Base-by-base conservation (phyloP, 1,140 invertebrate genomes). In the Pseudomyrmex dendroicus region DNA sequence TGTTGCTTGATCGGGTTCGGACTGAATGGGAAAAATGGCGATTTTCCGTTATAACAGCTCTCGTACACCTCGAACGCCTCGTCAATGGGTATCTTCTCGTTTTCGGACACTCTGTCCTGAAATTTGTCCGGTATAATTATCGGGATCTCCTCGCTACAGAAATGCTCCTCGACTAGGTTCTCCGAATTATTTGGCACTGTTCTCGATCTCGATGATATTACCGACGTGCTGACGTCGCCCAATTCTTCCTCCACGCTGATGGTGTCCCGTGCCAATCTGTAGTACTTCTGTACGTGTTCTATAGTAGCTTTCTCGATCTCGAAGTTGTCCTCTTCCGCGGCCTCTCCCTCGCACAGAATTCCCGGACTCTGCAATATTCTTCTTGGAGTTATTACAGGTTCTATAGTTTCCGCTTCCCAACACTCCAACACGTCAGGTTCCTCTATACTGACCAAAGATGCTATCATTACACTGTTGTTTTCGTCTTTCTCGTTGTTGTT, bases 41-140 rank as follows among this genome's bases (percentile, higher is more conserved):
- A 44, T 64, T 91, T 92, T 5, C 91, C 91, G 15, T 82, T 91
- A 86, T 93, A 93, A 73, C 78, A 94, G 73, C 92, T 94, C 77
- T 94, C 94, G 50, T 94, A 94, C 57, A 90, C 92, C 61, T 94
- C 94, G n/a, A 93, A 91, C 67, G 93, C 94, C 46, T 94, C 93
- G 20, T 94, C 93, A 20, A 94, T 86, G 1, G 91, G 91, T 12
- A 91, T 73, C 64, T 85, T 90, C 12, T 88, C 83, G 15, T 91
- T 62, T 66, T 77, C 20, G 63, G 57, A 17, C 15, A 25, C n/a
- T 61, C 90, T 64, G 70, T 76, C 56, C n/a, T 57, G 73, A 54
- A 84, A 59, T n/a, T 46, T 82, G 35, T 83, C 66, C 20, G 61
- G 67, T 25, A 80, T 68, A 2, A 63, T 52, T 13, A 67, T 68